Evolutionary conservation across 2,113 vertebrate genomes (phyloP).

Genomic region (Platycercus adscitus): DNA sequence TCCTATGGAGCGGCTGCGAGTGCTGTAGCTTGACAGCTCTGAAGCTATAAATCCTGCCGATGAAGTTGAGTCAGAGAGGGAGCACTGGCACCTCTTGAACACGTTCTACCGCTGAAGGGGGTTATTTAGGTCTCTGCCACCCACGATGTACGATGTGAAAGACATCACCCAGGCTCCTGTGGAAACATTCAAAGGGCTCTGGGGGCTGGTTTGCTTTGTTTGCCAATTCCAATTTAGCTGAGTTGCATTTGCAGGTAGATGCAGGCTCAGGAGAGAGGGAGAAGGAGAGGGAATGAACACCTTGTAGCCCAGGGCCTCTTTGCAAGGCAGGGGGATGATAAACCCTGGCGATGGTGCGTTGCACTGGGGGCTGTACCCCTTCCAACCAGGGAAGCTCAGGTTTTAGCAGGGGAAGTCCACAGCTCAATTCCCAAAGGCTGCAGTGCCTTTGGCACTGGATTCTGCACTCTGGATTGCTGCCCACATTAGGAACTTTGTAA

Average conservation of each 20-base stretch:
- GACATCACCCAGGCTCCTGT: slow-evolving; percentile 21
- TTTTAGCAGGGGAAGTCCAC: background rate
- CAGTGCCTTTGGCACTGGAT: background rate
- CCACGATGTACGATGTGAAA: slow-evolving; percentile 42
- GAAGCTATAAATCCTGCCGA: slow-evolving; percentile 17
- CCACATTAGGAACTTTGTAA: background rate
- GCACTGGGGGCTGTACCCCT: background rate
- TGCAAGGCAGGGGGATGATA: background rate
- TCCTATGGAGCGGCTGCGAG: background rate
- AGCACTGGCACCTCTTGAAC: slow-evolving; percentile 1
- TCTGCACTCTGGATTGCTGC: fast-evolving
- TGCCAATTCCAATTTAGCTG: slow-evolving; percentile 33
- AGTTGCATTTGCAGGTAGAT: slow-evolving; percentile 51
- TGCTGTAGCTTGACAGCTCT: background rate
- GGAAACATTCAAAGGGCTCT: slow-evolving; percentile 9
- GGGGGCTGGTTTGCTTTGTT: slow-evolving; percentile 4
- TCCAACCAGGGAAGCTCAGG: background rate
- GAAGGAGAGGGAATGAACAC: background rate
- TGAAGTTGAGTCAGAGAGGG: background rate
- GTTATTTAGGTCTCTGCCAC: slow-evolving; percentile 50
- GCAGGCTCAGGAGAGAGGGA: slow-evolving; percentile 41
- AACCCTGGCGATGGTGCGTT: background rate
- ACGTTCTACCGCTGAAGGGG: background rate
- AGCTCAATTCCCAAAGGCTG: background rate
- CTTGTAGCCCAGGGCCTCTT: background rate